Evolutionary conservation across 2,797 vertebrate species (phyloP).

Genomic region (Silurus lanzhouensis): DNA sequence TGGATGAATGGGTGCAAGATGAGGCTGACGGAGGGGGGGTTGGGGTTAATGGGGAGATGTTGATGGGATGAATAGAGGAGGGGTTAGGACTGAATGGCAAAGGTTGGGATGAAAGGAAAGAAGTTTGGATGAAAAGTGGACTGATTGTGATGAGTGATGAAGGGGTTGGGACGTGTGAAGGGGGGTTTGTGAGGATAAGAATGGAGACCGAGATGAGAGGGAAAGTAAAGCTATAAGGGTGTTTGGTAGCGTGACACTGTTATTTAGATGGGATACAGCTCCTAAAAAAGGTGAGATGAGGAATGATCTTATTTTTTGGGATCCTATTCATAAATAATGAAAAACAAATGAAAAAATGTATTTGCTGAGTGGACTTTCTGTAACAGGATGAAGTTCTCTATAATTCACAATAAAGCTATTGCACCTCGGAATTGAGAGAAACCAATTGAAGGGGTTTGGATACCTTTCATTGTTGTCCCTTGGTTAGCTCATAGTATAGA

Average conservation of each 20-base stretch:
- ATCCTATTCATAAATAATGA: not conserved
- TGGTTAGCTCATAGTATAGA: not conserved
- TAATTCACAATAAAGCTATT: not conserved
- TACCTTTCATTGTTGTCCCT: not conserved
- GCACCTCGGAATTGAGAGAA: not conserved
- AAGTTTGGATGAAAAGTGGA: slow-evolving; percentile 8
- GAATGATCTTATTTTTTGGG: not conserved
- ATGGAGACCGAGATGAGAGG: not conserved
- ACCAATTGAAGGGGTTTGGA: not conserved
- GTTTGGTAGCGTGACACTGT: no score
- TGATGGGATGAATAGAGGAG: slow-evolving; percentile 25
- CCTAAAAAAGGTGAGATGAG: not conserved
- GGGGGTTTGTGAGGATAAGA: not conserved
- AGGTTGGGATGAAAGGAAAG: slow-evolving; percentile 58
- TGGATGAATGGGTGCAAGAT: slow-evolving; percentile 9
- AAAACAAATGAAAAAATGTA: not conserved
- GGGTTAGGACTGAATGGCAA: slow-evolving; percentile 24
- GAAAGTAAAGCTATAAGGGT: not conserved
- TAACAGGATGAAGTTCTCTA: not conserved
- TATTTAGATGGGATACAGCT: no score
- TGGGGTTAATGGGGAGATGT: slow-evolving; percentile 15
- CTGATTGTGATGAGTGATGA: slow-evolving; percentile 15
- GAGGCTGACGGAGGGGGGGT: not conserved
- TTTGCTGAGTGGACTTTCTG: not conserved
- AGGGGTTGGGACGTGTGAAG: not conserved